Base-by-base conservation (phyloP, 1,140 invertebrate genomes). In the Ectropis grisescens region DNA sequence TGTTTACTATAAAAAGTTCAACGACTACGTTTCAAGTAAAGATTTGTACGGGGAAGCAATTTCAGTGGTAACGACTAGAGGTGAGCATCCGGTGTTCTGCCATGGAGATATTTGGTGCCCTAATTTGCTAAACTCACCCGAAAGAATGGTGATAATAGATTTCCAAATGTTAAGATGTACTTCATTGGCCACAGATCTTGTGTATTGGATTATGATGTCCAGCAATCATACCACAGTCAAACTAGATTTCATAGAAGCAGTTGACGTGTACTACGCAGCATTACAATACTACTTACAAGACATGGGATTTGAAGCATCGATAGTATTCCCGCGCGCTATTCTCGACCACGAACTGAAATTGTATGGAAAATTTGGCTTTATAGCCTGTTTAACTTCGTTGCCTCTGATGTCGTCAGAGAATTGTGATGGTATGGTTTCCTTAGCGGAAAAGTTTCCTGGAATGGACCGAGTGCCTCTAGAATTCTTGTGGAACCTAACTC, bases 21-120 rank as follows among this genome's bases (percentile, higher is more conserved):
- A 37, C 6, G 25, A 52, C 5, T 4, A 53, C 6, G 10, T 48
- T 8, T 29, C 37, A 11, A 23, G 34, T 15, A n/a, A n/a, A n/a
- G 52, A 64, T 36, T 25, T 47, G n/a, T 62, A 67, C 30, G 33
- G 37, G 13, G 33, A 47, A 15, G 19, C 60, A 8, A 47, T 54
- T 4, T 13, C 40, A 24, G 12, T 61, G 19, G 28, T 32, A 1
- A 29, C 37, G 1, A 37, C 41, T 8, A 23, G 26, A 5, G 45
- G 49, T 13, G 42, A 50, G 7, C 32, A 52, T 29, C 8, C 40
- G 1, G 52, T 57, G 1, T 26, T 64, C 2, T 48, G 40, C 29
- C 59, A 67, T 15, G 62, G 59, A 2, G 59, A 67, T 19, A 51
- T 45, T 2, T 60, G 54, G 62, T 47, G 36, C 24, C 41, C 49